Base-by-base conservation (phyloP, 2,113 vertebrate species). In the Tautogolabrus adspersus region DNA sequence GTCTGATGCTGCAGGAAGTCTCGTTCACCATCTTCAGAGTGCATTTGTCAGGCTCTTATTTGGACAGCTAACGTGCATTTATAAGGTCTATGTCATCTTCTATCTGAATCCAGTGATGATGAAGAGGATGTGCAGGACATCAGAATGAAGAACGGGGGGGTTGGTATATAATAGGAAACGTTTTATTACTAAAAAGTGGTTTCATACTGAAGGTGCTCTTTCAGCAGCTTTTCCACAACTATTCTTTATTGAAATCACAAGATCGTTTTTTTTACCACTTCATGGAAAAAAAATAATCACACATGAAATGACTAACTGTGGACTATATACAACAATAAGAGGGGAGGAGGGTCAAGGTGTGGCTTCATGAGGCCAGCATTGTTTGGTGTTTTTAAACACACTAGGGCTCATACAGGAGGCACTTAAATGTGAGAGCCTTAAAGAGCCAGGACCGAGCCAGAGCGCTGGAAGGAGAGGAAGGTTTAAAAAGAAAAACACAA, bases 141-240 rank as follows among this genome's bases (percentile, higher is more conserved):
- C 6, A 37, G 72, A 89, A 81, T 22, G 18, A 90, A 80, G 38
- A 82, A 84, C 49, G 55, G 10, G 30, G 26, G 18, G 42, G 42
- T 79, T 75, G 44, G 84, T 90, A 66, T 82, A 90, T 74, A 90
- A 91, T 90, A 87, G 86, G 89, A 93, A 94, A 93, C 85, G 86
- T 91, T 94, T 94, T 94, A 94, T 94, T 94, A 93, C 90, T 91
- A 93, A 93, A 91, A 94, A 91, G 84, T 88, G 23, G 66, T 91
- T 79, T 90, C 70, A 91, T 79, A 93, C 88, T 84, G 92, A 91
- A 89, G 85, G 85, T 89, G 90, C 85, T 83, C 84, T 82, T 87
- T 90, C 73, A 86, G 87, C 78, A 85, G 84, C 51, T 71, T 87
- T 87, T 92, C 88, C 91, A 94, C 89, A 89, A 92, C 87, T 90